Base-by-base conservation (phyloP, 2,888 invertebrate genomes). In the Glaucopsyche alexis region DNA sequence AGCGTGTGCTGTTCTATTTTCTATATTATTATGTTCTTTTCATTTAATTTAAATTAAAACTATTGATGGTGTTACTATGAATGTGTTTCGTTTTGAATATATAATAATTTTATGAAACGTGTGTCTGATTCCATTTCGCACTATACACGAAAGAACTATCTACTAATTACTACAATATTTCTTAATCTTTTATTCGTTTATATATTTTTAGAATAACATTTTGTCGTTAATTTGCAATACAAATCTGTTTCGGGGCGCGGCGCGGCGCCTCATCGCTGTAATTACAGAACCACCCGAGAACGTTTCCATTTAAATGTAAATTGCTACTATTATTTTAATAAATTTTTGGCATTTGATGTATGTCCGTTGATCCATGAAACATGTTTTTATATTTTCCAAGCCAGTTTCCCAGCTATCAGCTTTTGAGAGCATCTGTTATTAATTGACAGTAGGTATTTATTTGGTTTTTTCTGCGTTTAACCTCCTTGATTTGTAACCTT, bases 231-330 rank as follows among this genome's bases (percentile, higher is more conserved):
- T 65, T 16, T 66, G n/a, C 5, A 42, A 40, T 42, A n/a, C 42
- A 4, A 40, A 11, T 14, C 16, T n/a, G 14, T 50, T 60, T 60
- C 29, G 16, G 29, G 11, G 29, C 13, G 42, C 8, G 16, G 66
- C 42, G 9, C 8, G 2, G 8, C 65, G 16, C 8, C 42, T 16
- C 42, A 16, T 7, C 42, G n/a, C 9, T 16, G 66, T 66, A 66
- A 66, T 66, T 42, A 66, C 66, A 66, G 66, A n/a, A 55, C 55
- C 66, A 55, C 55, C 66, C 66, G 66, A 66, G 66, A 16, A 42
- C 66, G 42, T 42, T 66, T 19, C 66, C 40, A 66, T 66, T 66
- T 66, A 66, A 66, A 66, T 66, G 66, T 66, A 66, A 66, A 66
- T 66, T 5, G 42, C n/a, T 40, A 42, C n/a, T n/a, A 42, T 42